These are phyloP conservation scores for Pelochelys cantorii DNA, from an alignment of 2,797 vertebrate genomes.

Conservation along the genomic window DNA sequence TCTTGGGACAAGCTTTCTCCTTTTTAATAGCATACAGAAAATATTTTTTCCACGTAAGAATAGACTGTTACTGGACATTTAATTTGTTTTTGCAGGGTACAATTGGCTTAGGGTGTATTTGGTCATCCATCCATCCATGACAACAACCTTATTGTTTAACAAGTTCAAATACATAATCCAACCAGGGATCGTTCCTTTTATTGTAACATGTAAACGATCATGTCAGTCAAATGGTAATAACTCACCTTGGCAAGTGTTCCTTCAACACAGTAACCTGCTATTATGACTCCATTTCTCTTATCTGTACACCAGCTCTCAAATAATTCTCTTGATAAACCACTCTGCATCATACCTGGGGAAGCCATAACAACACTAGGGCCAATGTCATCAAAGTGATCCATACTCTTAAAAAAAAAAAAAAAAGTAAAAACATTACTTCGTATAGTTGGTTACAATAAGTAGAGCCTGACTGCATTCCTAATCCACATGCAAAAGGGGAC, in stretches of 20 bases:
- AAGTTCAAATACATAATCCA: neutral
- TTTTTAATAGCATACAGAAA: neutral
- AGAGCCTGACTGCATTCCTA: neutral
- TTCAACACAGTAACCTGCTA: conserved; percentile 96
- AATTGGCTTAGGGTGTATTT: rapidly evolving
- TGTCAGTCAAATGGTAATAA: neutral
- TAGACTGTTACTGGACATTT: neutral
- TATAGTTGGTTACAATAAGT: rapidly evolving
- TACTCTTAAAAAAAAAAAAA: conserved; percentile 85
- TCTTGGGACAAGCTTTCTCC: neutral
- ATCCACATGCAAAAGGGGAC: rapidly evolving
- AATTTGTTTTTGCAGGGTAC: neutral
- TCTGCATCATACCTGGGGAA: conserved; percentile 99
- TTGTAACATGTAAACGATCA: rapidly evolving
- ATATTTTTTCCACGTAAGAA: neutral
- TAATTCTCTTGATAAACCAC: conserved; percentile 93
- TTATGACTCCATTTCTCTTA: conserved; percentile 97
- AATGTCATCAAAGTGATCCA: conserved; percentile 99
- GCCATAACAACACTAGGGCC: conserved; percentile 98
- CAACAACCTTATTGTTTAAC: neutral
- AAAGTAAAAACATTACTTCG: neutral
- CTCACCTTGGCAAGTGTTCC: conserved; percentile 95
- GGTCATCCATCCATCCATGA: rapidly evolving
- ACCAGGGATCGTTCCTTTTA: neutral
- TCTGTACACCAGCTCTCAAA: conserved; percentile 99